phyloP scores from a whole-genome alignment of 1,140 invertebrate genomes.

The Mya arenaria region DNA sequence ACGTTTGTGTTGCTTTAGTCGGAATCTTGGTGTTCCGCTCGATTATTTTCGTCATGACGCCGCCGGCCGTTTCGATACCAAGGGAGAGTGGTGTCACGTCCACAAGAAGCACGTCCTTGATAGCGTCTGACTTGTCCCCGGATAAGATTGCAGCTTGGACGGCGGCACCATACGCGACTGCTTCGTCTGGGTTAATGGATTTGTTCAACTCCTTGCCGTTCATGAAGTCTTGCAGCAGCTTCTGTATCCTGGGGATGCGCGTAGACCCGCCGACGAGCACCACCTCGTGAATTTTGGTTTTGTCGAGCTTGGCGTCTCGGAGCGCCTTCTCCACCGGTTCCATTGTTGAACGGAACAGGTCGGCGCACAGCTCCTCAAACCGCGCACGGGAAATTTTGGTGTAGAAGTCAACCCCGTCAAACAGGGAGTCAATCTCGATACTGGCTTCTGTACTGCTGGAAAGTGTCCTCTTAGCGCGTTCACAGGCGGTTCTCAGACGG shows the following conservation, averaged over 20 bases:
- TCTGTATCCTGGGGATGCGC: conserved; percentile 98
- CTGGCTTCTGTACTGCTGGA: conserved; percentile 95
- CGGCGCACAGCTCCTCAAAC: conserved; percentile 88
- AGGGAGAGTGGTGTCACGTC: conserved; percentile 79
- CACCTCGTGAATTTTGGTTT: conserved; percentile 95
- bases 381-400: conserved; percentile 95
- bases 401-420: conserved; percentile 98
- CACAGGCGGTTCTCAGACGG: conserved; percentile 95
- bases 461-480: conserved; percentile 96
- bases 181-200: conserved; percentile 91
- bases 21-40: conserved; percentile 78
- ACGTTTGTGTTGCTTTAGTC: conserved; percentile 74
- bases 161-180: conserved; percentile 88
- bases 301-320: conserved; percentile 96
- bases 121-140: conserved; percentile 68
- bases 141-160: conserved; percentile 83
- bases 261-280: conserved; percentile 98
- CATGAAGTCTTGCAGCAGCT: conserved; percentile 93
- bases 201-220: conserved; percentile 98
- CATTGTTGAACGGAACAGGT: conserved; percentile 92
- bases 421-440: conserved; percentile 91
- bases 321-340: conserved; percentile 97
- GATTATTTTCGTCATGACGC: conserved; percentile 83
- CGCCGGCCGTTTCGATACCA: conserved; percentile 84
- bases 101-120: conserved; percentile 76